Base-by-base conservation (phyloP, 1,140 invertebrate genomes). In the Tribolium castaneum region DNA sequence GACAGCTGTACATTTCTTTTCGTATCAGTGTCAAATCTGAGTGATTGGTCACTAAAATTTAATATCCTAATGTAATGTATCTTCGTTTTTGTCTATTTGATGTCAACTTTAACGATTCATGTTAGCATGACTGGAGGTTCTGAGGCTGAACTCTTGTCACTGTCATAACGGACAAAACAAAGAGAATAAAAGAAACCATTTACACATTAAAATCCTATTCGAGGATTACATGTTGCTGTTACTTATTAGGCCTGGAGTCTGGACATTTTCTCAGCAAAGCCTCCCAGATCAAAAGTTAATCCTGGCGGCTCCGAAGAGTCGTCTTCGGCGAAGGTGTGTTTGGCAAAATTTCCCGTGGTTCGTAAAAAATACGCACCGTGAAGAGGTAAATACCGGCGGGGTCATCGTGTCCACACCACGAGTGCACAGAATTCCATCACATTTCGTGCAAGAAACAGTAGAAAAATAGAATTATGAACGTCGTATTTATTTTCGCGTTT, bases 401-500 rank as follows among this genome's bases (percentile, higher is more conserved):
- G 39, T 45, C 39, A 45, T 45, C 39, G 39, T 45, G 16, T 52
- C 16, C 51, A 52, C 51, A 45, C 39, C 51, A 45, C 39, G n/a
- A 45, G 9, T 19, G 51, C 51, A 52, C 12, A 52, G 54, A 59
- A 59, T 59, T 59, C 54, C 54, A 30, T 59, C 22, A 59, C 54
- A 59, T 59, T 59, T 59, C 54, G 54, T 59, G 54, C 22, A 59
- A 59, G 54, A 45, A 45, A n/a, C 39, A 45, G 39, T 45, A 45
- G 39, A 59, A 59, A 59, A 59, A 25, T 25, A 22, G 16, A 59
- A 59, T 59, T 30, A 59, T 59, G 10, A 59, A 25, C 54, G 54
- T 25, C 19, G 54, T 22, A 59, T 59, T 59, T 25, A 30, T 59
- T 59, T 59, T 22, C 54, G 54, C 19, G 13, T 59, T 59, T 56